Evolutionary conservation across 2,113 vertebrate genomes (phyloP).

Genomic region (Platycercus adscitus): DNA sequence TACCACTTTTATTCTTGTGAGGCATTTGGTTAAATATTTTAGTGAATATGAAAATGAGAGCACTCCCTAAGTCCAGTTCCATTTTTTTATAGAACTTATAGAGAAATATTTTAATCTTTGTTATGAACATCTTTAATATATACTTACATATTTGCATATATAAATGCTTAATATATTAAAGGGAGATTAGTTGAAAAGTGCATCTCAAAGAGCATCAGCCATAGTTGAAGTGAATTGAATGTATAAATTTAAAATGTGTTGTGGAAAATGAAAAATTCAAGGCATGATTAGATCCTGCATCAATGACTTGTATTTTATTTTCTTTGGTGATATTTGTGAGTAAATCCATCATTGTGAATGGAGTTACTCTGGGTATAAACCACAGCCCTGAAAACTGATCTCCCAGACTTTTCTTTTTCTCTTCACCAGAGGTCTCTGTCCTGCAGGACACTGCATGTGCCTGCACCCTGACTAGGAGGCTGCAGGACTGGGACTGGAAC

Average conservation of each 20-base stretch:
- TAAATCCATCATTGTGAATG: background rate
- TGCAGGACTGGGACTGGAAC: background rate
- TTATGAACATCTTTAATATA: background rate
- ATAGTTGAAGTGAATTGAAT: background rate
- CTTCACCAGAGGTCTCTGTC: background rate
- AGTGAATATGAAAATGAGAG: slow-evolving; percentile 8
- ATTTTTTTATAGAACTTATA: background rate
- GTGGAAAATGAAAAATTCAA: background rate
- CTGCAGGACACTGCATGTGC: background rate
- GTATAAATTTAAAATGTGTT: background rate
- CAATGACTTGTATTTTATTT: background rate
- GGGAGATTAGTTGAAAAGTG: background rate
- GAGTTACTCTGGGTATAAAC: background rate
- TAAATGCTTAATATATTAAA: background rate
- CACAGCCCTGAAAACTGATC: background rate
- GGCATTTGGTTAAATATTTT: background rate
- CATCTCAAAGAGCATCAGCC: background rate
- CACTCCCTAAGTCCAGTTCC: background rate
- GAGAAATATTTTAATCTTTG: background rate
- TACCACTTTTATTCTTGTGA: background rate
- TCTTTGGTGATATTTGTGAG: background rate
- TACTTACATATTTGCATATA: background rate
- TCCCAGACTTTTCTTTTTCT: background rate
- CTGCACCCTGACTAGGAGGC: background rate
- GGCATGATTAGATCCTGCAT: background rate